phyloP scores from a whole-genome alignment of 2,113 vertebrate genomes.

The Ahaetulla prasina region DNA sequence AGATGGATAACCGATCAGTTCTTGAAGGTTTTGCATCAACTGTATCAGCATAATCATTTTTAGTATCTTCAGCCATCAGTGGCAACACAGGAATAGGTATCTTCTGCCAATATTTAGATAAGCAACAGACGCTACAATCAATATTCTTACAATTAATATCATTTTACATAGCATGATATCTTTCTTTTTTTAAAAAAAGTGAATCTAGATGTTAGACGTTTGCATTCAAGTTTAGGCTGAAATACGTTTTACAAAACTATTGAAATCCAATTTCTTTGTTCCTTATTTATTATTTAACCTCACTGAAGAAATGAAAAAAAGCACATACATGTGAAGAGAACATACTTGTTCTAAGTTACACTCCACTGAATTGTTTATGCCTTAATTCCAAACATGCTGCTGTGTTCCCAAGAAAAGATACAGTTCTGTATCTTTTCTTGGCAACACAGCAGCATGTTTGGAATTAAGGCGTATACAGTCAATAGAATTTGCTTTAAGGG shows the following conservation, averaged over 20 bases:
- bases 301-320: neutral
- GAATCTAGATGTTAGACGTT: neutral
- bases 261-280: neutral
- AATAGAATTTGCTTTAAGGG: too few species aligned
- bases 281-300: neutral
- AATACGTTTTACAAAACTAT: neutral
- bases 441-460: too few species aligned
- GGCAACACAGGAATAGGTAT: neutral
- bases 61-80: neutral
- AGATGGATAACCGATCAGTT: slow-evolving; percentile 71
- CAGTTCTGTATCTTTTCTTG: too few species aligned
- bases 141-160: neutral
- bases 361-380: neutral
- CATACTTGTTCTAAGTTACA: neutral
- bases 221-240: neutral
- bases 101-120: slow-evolving; percentile 28
- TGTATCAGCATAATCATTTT: neutral
- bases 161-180: neutral
- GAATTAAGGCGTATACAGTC: too few species aligned
- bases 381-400: neutral
- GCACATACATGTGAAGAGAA: neutral
- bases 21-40: slow-evolving; percentile 79
- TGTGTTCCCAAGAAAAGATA: neutral
- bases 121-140: neutral
- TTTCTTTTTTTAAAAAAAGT: neutral